Percentiles rank a stretch among this genome's conserved stretches.
Conservation (phyloP, 2,888 invertebrate species). For the Poecilobothrus nobilitatus region DNA sequence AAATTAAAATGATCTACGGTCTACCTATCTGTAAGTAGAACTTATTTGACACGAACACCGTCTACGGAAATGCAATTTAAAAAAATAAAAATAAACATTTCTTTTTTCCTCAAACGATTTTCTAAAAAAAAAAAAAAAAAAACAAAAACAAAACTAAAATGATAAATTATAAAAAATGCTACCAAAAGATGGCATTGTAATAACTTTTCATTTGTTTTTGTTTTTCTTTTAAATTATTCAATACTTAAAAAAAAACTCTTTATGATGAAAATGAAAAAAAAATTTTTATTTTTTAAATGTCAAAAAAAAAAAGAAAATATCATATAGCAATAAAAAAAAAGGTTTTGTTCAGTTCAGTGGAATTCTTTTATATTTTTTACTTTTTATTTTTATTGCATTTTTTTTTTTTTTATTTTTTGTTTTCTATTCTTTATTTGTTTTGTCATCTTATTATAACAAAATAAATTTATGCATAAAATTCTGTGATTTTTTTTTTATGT, state of each 20-base stretch:
- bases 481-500: background rate
- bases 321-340: background rate
- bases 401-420: background rate
- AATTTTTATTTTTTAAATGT: background rate
- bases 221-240: slow-evolving; percentile 14
- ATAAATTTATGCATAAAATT: background rate
- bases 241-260: slow-evolving; percentile 19
- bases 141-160: slow-evolving; percentile 17
- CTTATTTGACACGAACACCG: no score
- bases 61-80: no score
- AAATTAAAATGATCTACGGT: no score
- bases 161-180: slow-evolving; percentile 5
- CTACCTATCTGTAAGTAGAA: no score
- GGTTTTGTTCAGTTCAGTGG: background rate
- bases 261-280: slow-evolving; percentile 10
- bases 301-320: background rate
- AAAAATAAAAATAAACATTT: no score
- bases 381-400: no score
- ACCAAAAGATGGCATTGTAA: background rate
- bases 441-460: background rate
- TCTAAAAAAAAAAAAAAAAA: slow-evolving; percentile 24
- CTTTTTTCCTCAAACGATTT: background rate
- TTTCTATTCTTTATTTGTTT: background rate
- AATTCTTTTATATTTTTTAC: background rate
- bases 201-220: background rate